These are phyloP conservation scores for Drosophila niveifrons DNA, from an alignment of 2,888 invertebrate species.

Conservation along the genomic window DNA sequence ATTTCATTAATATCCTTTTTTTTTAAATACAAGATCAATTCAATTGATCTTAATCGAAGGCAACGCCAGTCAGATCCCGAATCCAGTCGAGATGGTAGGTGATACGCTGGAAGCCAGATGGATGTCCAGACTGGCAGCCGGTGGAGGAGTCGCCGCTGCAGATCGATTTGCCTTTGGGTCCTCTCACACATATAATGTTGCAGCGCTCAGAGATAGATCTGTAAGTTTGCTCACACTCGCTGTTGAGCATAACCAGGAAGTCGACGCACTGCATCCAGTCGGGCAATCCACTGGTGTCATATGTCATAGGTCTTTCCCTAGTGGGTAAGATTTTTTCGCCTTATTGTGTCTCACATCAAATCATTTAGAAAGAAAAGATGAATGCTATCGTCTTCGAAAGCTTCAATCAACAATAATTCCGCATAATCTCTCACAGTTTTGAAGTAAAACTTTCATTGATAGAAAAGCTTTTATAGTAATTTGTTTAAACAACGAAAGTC, in stretches of 20 bases:
- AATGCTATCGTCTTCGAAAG: no score
- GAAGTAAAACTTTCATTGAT: no score
- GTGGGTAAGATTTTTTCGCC: conserved; percentile 33
- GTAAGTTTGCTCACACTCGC: conserved; percentile 68
- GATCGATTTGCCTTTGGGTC: conserved; percentile 67
- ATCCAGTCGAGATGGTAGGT: conserved; percentile 75
- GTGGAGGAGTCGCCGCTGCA: conserved; percentile 61
- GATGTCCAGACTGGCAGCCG: conserved; percentile 66
- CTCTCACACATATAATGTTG: conserved; percentile 70
- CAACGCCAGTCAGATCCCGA: conserved; percentile 63
- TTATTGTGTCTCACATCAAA: background rate
- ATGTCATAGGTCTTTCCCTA: conserved; percentile 75
- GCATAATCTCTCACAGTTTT: no score
- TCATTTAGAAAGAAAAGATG: no score
- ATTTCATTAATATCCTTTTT: background rate
- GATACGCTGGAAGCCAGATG: conserved; percentile 72
- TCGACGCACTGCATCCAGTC: conserved; percentile 82
- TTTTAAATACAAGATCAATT: background rate
- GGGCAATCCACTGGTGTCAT: conserved; percentile 55
- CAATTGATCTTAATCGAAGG: conserved; percentile 48
- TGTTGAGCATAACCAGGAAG: conserved; percentile 82
- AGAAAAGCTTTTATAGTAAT: no score
- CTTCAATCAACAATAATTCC: no score
- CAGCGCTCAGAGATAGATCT: conserved; percentile 9
- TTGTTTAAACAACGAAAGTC: no score